phyloP scores from a whole-genome alignment of 35 echinoderm and acorn worm species.

The Lytechinus pictus region DNA sequence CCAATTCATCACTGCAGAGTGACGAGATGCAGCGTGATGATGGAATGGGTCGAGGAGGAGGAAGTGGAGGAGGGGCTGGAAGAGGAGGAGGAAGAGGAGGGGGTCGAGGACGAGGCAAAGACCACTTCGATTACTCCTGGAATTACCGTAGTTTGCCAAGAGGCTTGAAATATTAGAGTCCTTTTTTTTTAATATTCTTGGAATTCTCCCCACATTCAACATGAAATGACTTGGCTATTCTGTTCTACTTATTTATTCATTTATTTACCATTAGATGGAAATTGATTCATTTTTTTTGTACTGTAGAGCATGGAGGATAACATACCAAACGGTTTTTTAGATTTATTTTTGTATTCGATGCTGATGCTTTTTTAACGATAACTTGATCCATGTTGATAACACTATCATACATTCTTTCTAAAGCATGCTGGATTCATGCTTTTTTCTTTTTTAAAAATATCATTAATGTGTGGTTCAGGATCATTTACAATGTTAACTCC shows the following conservation, averaged over 20 bases:
- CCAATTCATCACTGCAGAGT: constrained; percentile 77
- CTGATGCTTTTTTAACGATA: not conserved
- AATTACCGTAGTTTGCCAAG: constrained; percentile 89
- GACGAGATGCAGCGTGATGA: constrained; percentile 25
- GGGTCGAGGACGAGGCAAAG: constrained; percentile 26
- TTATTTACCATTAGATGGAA: not conserved
- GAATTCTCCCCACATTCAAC: too few species aligned
- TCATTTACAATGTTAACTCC: not conserved
- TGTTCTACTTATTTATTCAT: not conserved
- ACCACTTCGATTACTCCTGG: constrained; percentile 80
- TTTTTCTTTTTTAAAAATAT: not conserved
- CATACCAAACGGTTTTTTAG: not conserved
- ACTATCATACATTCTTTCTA: not conserved
- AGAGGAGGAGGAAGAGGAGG: constrained; percentile 14
- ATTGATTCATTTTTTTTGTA: not conserved
- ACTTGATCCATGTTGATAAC: not conserved
- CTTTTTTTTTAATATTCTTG: not conserved
- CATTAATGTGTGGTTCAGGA: not conserved
- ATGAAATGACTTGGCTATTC: not conserved
- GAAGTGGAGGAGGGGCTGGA: constrained; percentile 7
- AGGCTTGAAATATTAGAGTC: constrained; percentile 71
- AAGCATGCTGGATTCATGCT: not conserved
- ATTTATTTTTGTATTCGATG: constrained; percentile 10
- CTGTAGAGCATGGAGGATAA: not conserved
- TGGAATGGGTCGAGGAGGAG: constrained; percentile 33